A percentile compares a stretch with the other conserved stretches of the same genome.
phyloP scores from a whole-genome alignment of 2,113 vertebrate genomes.

The Cynopterus brachyotis region DNA sequence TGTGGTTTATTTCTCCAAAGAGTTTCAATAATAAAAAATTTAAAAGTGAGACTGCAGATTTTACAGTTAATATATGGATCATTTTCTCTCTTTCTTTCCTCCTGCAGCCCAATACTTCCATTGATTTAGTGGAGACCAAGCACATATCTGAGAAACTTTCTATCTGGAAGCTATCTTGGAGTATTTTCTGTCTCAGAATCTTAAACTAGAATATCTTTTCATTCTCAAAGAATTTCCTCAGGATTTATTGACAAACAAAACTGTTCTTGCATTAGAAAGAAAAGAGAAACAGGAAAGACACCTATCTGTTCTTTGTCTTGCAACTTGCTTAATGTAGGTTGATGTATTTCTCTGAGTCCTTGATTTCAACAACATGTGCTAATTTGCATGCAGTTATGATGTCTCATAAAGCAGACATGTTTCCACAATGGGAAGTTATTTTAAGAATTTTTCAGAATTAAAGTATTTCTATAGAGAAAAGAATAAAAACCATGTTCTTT shows the following conservation, averaged over 20 bases:
- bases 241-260: too few relatives aligned
- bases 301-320: neutral
- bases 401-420: neutral
- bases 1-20: neutral
- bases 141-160: too few relatives aligned
- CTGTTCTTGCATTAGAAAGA: slow-evolving; percentile 11
- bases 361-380: slow-evolving; percentile 9
- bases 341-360: neutral
- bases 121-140: too few relatives aligned
- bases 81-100: too few relatives aligned
- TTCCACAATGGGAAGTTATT: neutral
- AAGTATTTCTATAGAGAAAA: slow-evolving; percentile 31
- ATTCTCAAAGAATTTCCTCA: too few relatives aligned
- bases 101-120: too few relatives aligned
- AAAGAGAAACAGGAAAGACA: neutral
- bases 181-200: too few relatives aligned
- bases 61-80: too few relatives aligned
- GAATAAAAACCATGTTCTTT: slow-evolving; percentile 12
- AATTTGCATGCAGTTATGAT: neutral
- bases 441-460: neutral
- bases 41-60: neutral
- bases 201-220: too few relatives aligned
- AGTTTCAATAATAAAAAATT: neutral
- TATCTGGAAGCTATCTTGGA: too few relatives aligned
- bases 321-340: neutral